Evolutionary conservation across 2,113 vertebrate genomes (phyloP).

Genomic region (Lepisosteus osseus): DNA sequence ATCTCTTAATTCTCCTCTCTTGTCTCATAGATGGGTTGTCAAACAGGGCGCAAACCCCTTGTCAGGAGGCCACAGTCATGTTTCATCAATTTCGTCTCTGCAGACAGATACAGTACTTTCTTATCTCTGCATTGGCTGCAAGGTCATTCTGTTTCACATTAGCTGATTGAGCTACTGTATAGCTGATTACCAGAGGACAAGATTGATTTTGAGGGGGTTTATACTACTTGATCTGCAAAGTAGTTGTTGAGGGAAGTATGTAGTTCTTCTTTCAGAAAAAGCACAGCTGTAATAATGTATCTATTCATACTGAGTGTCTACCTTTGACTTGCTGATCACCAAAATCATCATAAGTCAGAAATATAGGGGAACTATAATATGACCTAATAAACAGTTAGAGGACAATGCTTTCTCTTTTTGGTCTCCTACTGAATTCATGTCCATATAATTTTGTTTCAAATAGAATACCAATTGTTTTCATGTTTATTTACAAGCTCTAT

Average conservation of each 20-base stretch:
- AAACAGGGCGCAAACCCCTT: background rate
- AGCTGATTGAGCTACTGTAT: slow-evolving; percentile 30
- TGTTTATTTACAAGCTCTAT: slow-evolving; percentile 71
- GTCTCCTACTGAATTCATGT: slow-evolving; percentile 35
- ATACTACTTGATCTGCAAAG: slow-evolving; percentile 18
- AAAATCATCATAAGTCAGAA: slow-evolving; percentile 14
- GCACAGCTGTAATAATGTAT: background rate
- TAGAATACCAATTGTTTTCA: slow-evolving; percentile 64
- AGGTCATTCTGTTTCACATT: slow-evolving; percentile 42
- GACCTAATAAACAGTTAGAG: slow-evolving; percentile 27
- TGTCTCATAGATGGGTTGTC: background rate
- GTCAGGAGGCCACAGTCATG: background rate
- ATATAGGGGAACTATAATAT: slow-evolving; percentile 20
- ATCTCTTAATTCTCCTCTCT: background rate
- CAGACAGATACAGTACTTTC: background rate
- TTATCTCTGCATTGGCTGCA: slow-evolving; percentile 33
- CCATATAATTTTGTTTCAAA: slow-evolving; percentile 53
- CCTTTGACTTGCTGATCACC: background rate
- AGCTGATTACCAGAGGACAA: slow-evolving; percentile 30
- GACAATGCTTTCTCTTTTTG: slow-evolving; percentile 44
- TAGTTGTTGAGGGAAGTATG: background rate
- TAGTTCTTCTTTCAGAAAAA: too few relatives aligned
- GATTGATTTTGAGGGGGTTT: slow-evolving; percentile 26
- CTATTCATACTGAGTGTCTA: background rate
- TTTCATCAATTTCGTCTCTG: slow-evolving; percentile 8